Conservation (phyloP, 2,113 vertebrate species). For the Tyto alba region DNA sequence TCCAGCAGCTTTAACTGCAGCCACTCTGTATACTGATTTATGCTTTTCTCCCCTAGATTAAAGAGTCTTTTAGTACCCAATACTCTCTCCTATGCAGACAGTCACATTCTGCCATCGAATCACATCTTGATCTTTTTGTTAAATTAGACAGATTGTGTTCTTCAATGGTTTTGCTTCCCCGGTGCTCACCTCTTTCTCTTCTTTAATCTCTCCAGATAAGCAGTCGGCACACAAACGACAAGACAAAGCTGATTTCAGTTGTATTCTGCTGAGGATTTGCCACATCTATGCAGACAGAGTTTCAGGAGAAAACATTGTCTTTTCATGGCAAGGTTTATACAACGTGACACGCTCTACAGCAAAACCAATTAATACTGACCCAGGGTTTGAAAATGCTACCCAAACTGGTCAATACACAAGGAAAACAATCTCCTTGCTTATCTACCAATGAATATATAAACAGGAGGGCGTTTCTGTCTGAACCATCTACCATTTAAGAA, state of each 20-base stretch:
- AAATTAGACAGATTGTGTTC: neutral
- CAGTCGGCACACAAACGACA: neutral
- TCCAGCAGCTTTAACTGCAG: neutral
- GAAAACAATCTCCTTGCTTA: neutral
- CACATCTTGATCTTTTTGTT: neutral
- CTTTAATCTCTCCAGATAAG: neutral
- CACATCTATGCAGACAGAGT: neutral
- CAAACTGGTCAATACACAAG: neutral
- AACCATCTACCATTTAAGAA: neutral
- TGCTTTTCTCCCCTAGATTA: neutral
- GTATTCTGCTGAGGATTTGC: neutral
- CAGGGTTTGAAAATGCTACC: neutral
- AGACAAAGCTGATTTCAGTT: neutral
- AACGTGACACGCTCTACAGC: neutral
- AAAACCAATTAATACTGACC: neutral
- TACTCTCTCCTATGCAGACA: neutral
- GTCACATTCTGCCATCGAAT: neutral
- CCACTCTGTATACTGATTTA: neutral
- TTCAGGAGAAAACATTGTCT: neutral
- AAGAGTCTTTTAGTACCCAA: neutral
- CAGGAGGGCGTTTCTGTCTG: neutral
- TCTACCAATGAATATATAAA: neutral
- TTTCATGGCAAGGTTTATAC: neutral
- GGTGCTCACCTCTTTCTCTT: neutral
- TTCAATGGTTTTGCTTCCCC: neutral